These are phyloP conservation scores for Elysia chlorotica DNA, from an alignment of 1,140 invertebrate genomes.

Conservation along the genomic window DNA sequence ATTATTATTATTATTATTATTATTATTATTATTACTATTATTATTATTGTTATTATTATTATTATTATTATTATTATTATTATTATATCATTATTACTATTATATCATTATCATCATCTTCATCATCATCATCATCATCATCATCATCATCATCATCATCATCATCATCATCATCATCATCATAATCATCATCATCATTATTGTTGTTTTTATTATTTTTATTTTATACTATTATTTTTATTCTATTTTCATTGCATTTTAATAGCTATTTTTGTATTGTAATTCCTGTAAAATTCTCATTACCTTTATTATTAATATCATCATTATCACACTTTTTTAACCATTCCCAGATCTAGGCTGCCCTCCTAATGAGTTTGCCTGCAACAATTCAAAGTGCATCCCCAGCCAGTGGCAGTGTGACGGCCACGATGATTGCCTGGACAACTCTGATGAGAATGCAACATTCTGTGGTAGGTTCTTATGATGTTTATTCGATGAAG, in stretches of 20 bases:
- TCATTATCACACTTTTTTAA: too few relatives aligned
- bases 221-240: too few relatives aligned
- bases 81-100: background rate
- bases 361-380: slow-evolving; percentile 52
- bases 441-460: slow-evolving; percentile 44
- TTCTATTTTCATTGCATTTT: too few relatives aligned
- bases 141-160: too few relatives aligned
- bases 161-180: background rate
- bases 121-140: background rate
- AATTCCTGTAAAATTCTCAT: too few relatives aligned
- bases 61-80: too few relatives aligned
- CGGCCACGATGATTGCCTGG: slow-evolving; percentile 49
- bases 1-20: too few relatives aligned
- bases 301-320: too few relatives aligned
- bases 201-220: too few relatives aligned
- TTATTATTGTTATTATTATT: too few relatives aligned
- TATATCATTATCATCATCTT: background rate
- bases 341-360: slow-evolving; percentile 34
- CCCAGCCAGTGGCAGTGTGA: slow-evolving; percentile 79
- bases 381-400: slow-evolving; percentile 71
- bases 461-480: slow-evolving; percentile 39
- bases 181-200: background rate
- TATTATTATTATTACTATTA: too few relatives aligned
- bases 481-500: background rate
- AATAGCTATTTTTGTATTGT: too few relatives aligned